Evolutionary conservation across 2,797 vertebrate genomes (phyloP).

Genomic region (Rhodeus uyekii): DNA sequence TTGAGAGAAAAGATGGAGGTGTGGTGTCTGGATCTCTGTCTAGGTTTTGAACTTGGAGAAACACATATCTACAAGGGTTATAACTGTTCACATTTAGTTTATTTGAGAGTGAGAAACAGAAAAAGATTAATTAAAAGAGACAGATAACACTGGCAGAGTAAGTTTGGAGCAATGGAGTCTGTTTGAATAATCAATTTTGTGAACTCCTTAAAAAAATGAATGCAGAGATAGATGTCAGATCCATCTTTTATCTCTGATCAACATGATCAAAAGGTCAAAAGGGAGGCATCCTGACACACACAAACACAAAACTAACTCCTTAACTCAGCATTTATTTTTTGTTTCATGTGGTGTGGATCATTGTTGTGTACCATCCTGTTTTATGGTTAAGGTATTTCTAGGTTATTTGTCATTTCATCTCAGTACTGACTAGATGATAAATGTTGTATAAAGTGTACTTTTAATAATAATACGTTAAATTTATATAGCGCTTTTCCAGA

Average conservation of each 20-base stretch:
- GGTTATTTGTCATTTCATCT: background rate
- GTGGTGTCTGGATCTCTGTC: conserved; percentile 24
- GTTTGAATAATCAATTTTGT: background rate
- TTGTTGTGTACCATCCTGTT: background rate
- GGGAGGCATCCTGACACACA: background rate
- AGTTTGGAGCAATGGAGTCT: background rate
- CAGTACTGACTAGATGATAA: background rate
- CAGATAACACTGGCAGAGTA: background rate
- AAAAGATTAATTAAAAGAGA: conserved; percentile 1
- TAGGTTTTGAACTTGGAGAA: conserved; percentile 5
- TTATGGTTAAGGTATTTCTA: background rate
- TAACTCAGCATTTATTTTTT: conserved; percentile 10
- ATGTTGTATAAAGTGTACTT: conserved; percentile 3
- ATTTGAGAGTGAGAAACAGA: conserved; percentile 3
- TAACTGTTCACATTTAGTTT: conserved; percentile 6
- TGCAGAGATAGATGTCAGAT: background rate
- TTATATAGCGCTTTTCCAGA: too few relatives aligned
- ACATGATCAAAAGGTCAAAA: background rate
- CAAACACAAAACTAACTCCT: too few relatives aligned
- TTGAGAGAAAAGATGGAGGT: conserved; percentile 28
- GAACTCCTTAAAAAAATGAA: too few relatives aligned
- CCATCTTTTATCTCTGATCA: background rate
- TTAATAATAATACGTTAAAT: too few relatives aligned
- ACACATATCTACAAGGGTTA: background rate
- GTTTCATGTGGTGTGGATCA: background rate